Evolutionary conservation across 2,113 vertebrate genomes (phyloP).

Genomic region (Peromyscus polionotus): DNA sequence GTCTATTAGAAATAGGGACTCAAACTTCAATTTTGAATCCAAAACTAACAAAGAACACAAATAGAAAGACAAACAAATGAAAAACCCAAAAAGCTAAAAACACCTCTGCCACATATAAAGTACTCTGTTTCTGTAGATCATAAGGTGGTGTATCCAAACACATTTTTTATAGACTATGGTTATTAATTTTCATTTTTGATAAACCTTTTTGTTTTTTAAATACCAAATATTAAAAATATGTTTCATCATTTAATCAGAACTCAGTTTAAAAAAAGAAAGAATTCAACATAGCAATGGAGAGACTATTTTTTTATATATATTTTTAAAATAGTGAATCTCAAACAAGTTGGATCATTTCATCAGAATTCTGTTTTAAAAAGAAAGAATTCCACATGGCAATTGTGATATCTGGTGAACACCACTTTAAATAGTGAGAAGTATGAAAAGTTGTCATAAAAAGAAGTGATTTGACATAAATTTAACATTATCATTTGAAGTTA

Average conservation of each 20-base stretch:
- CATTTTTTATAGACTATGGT: not conserved
- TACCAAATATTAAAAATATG: not conserved
- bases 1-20: not conserved
- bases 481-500: not conserved
- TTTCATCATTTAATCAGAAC: slow-evolving; percentile 34
- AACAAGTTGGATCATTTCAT: not conserved
- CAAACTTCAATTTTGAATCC: slow-evolving; percentile 9
- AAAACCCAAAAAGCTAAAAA: not conserved
- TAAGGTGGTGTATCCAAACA: not conserved
- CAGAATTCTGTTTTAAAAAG: not conserved
- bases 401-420: not conserved
- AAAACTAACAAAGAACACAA: not conserved
- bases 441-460: not conserved
- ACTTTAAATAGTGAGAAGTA: not conserved
- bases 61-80: not conserved
- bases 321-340: not conserved
- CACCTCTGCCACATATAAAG: not conserved
- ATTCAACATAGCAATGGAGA: not conserved
- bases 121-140: not conserved
- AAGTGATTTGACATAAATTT: not conserved
- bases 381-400: not conserved
- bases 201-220: slow-evolving; percentile 15
- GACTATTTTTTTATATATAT: slow-evolving; percentile 16
- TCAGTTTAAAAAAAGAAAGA: not conserved
- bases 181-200: not conserved